Evolutionary conservation across 2,888 invertebrate species (phyloP).

Genomic region (Polia nebulosa): DNA sequence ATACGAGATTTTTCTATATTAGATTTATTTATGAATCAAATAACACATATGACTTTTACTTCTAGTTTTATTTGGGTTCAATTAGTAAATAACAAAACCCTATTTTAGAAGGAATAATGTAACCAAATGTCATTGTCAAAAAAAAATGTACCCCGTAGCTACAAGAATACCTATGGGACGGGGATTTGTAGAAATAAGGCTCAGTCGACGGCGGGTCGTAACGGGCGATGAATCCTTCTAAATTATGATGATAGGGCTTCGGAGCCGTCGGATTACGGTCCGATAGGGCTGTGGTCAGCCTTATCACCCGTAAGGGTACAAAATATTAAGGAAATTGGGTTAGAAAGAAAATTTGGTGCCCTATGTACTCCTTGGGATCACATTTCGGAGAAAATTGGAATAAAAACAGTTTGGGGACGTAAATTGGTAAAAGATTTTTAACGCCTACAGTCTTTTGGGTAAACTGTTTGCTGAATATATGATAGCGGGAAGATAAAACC

Average conservation of each 20-base stretch:
- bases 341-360: slow-evolving; percentile 26
- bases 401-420: neutral
- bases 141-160: slow-evolving; percentile 2
- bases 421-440: slow-evolving; percentile 14
- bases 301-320: slow-evolving; percentile 52
- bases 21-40: too few species aligned
- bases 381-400: slow-evolving; percentile 41
- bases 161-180: slow-evolving; percentile 1
- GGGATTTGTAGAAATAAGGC: slow-evolving; percentile 27
- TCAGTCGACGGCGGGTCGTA: slow-evolving; percentile 14
- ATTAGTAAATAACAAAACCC: neutral
- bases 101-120: neutral
- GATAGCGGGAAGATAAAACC: neutral
- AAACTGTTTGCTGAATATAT: neutral
- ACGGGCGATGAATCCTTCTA: slow-evolving; percentile 54
- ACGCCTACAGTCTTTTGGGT: neutral
- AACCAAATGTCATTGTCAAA: slow-evolving; percentile 8
- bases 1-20: too few species aligned
- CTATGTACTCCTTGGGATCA: slow-evolving; percentile 36
- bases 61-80: too few species aligned
- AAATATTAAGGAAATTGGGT: slow-evolving; percentile 55
- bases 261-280: slow-evolving; percentile 47
- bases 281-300: slow-evolving; percentile 57
- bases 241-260: slow-evolving; percentile 61
- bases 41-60: too few species aligned